Base-by-base conservation (phyloP, 2,888 invertebrate genomes). In the Marasmarcha lunaedactyla region DNA sequence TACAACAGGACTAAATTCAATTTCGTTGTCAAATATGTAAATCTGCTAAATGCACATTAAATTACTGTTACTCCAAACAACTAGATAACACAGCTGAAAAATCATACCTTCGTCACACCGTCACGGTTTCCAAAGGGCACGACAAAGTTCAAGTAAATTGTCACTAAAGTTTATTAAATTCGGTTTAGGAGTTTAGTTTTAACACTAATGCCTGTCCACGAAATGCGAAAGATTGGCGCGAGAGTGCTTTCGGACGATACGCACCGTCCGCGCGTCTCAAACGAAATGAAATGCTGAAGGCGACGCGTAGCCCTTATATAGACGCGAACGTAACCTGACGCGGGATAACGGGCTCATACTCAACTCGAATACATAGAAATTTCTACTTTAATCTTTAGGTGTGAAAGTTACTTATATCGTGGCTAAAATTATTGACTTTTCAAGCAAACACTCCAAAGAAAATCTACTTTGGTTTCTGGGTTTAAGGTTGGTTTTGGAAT, bases 281-380 rank as follows among this genome's bases (percentile, higher is more conserved):
- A 78, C 83, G 70, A 72, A 83, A 83, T 83, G 83, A 83, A 83
- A 83, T 79, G 69, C 70, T 81, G 68, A 78, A 78, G 81, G 81
- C 78, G 79, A 76, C 71, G 73, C 74, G 71, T 57, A 76, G 71
- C 74, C 70, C 83, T 83, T 83, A 70, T 83, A 83, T 83, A 83
- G 83, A 83, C 83, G 71, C 72, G 68, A 71, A 70, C 73, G 77
- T 79, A 83, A 83, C 83, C 81, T 83, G 83, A 78, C 83, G 78
- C 77, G 74, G 77, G 70, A 83, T 83, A 83, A 83, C 83, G 83
- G 83, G 60, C 71, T 71, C 63, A n/a, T n/a, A n/a, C n/a, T n/a
- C n/a, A n/a, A 59, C 52, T 54, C 58, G n/a, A n/a, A n/a, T n/a
- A n/a, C 58, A 59, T 56, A 63, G 51, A 54, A 46, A 39, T 47